phyloP scores from a whole-genome alignment of 2,113 vertebrate species.

The Actenoides hombroni region DNA sequence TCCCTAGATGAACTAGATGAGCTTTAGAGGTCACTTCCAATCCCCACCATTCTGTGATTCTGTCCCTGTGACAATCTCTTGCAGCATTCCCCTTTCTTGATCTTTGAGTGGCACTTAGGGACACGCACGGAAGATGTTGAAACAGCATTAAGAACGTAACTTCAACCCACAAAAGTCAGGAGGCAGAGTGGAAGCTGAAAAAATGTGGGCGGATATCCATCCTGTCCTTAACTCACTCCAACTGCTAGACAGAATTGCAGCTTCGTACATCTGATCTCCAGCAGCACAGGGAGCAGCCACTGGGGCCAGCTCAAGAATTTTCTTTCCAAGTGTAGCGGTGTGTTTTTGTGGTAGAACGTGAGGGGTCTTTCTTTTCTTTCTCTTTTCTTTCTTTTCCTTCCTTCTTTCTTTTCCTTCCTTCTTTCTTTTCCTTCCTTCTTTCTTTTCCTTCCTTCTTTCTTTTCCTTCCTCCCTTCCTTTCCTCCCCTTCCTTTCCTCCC shows the following conservation, averaged over 20 bases:
- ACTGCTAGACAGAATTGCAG: conserved; percentile 36
- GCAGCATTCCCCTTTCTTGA: not conserved
- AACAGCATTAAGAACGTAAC: conserved; percentile 10
- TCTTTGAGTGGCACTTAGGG: not conserved
- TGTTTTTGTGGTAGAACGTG: conserved; percentile 19
- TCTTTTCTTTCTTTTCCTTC: not conserved
- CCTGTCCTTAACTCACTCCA: conserved; percentile 60
- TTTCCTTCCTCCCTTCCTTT: too few species aligned
- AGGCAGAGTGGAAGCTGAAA: conserved; percentile 34
- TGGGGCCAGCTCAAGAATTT: conserved; percentile 54
- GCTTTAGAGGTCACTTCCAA: too few species aligned
- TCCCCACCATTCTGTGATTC: too few species aligned
- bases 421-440: too few species aligned
- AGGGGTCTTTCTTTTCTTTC: not conserved
- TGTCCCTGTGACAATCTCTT: not conserved
- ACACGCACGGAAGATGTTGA: not conserved
- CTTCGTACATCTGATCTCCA: conserved; percentile 31
- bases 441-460: too few species aligned
- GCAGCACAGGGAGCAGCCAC: conserved; percentile 49
- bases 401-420: too few species aligned
- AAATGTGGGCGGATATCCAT: conserved; percentile 55
- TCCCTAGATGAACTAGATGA: not conserved
- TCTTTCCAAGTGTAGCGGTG: conserved; percentile 13
- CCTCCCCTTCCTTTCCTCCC: too few species aligned
- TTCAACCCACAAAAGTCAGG: conserved; percentile 27